Percentiles rank a stretch among this genome's conserved stretches.
These are phyloP conservation scores for Andinoacara biseriatus DNA, from an alignment of 2,113 vertebrate species.

Conservation along the genomic window DNA sequence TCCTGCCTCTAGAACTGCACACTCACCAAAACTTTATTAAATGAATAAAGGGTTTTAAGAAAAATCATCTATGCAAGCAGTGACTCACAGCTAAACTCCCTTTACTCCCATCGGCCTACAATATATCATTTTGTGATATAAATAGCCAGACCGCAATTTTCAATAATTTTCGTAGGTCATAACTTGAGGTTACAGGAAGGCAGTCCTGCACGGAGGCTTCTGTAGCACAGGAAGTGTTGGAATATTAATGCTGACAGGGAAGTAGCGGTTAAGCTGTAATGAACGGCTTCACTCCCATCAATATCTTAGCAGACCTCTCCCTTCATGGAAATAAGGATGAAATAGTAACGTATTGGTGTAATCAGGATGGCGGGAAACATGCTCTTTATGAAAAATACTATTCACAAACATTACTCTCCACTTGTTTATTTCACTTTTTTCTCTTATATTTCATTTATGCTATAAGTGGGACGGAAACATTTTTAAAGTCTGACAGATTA, in stretches of 20 bases:
- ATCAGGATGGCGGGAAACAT: constrained; percentile 23
- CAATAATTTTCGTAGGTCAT: constrained; percentile 38
- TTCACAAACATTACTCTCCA: constrained; percentile 13
- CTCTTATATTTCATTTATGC: constrained; percentile 2
- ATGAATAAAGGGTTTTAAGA: constrained; percentile 43
- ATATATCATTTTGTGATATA: constrained; percentile 33
- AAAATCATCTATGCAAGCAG: constrained; percentile 35
- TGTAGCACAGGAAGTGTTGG: constrained; percentile 33
- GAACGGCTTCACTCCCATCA: constrained; percentile 25
- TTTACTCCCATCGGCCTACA: constrained; percentile 23
- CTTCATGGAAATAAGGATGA: neutral
- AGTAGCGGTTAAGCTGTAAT: constrained; percentile 13
- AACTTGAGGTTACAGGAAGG: constrained; percentile 30
- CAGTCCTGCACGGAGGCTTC: neutral
- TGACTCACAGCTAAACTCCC: constrained; percentile 48
- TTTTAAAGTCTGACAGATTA: neutral
- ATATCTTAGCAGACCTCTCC: constrained; percentile 8
- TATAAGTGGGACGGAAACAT: neutral
- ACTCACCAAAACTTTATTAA: constrained; percentile 25
- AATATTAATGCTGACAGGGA: constrained; percentile 38
- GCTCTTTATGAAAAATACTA: constrained; percentile 32
- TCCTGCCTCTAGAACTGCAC: constrained; percentile 1
- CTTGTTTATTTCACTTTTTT: neutral
- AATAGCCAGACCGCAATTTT: constrained; percentile 50
- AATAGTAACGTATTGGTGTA: too few relatives aligned